These are phyloP conservation scores for Rhamnusium bicolor DNA, from an alignment of 2,888 invertebrate species.

Conservation along the genomic window DNA sequence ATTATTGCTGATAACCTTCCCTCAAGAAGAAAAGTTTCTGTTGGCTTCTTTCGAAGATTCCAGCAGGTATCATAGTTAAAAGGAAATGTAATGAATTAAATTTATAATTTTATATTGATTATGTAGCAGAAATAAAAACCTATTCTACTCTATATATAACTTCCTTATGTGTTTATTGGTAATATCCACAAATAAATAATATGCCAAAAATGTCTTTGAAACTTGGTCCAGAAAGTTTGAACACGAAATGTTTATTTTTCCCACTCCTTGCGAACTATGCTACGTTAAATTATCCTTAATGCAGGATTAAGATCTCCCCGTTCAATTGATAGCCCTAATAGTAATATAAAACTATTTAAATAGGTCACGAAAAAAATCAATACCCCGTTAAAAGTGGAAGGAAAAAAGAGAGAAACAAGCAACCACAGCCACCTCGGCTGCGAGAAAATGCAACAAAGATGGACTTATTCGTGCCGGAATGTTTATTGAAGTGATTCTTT, in stretches of 20 bases:
- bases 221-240: not conserved
- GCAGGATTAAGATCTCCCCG: slow-evolving; percentile 36
- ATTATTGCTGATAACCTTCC: too few species aligned
- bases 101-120: too few species aligned
- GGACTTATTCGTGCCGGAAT: slow-evolving; percentile 63
- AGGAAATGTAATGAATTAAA: too few species aligned
- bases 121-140: too few species aligned
- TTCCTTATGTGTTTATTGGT: too few species aligned
- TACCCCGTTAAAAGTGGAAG: slow-evolving; percentile 54
- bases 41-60: too few species aligned
- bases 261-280: not conserved
- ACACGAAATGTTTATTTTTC: not conserved
- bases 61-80: too few species aligned
- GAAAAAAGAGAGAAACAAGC: slow-evolving; percentile 46
- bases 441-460: slow-evolving; percentile 57
- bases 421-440: slow-evolving; percentile 48
- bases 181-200: too few species aligned
- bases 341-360: slow-evolving; percentile 41
- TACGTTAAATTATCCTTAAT: slow-evolving; percentile 38
- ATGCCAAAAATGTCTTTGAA: not conserved
- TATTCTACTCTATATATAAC: too few species aligned
- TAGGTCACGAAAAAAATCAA: slow-evolving; percentile 60
- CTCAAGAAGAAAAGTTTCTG: too few species aligned
- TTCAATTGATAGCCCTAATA: slow-evolving; percentile 40
- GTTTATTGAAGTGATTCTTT: slow-evolving; percentile 65